Evolutionary conservation across 2,797 vertebrate species (phyloP).

Genomic region (Triplophysa bombifrons): DNA sequence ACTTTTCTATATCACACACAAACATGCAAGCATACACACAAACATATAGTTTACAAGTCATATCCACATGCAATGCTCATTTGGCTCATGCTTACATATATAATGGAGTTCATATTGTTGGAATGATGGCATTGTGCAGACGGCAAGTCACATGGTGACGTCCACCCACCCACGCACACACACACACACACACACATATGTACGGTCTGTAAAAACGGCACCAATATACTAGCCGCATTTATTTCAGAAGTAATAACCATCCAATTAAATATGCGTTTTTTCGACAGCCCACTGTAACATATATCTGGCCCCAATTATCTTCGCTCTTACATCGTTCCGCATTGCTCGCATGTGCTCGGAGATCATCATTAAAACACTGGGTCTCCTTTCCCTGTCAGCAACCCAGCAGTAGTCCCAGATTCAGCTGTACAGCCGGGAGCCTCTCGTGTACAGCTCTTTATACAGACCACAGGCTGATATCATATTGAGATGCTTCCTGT

Average conservation of each 20-base stretch:
- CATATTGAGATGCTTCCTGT: constrained; percentile 63
- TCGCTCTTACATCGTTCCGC: constrained; percentile 13
- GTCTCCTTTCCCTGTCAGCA: constrained; percentile 32
- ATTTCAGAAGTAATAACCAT: constrained; percentile 31
- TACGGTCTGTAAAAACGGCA: constrained; percentile 37
- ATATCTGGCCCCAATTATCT: constrained; percentile 25
- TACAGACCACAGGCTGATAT: constrained; percentile 70
- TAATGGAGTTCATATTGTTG: constrained; percentile 17
- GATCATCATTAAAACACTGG: constrained; percentile 47
- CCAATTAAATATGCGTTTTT: constrained; percentile 32
- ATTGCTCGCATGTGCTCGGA: constrained; percentile 13
- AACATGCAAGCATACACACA: constrained; percentile 30
- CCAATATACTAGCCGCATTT: not conserved
- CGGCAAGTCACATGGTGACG: not conserved
- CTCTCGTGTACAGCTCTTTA: constrained; percentile 63
- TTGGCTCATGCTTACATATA: constrained; percentile 3
- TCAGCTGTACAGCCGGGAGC: constrained; percentile 58
- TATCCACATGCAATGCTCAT: constrained; percentile 5
- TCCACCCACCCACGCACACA: constrained; percentile 10
- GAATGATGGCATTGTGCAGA: constrained; percentile 21
- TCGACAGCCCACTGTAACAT: not conserved
- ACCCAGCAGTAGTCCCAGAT: constrained; percentile 45
- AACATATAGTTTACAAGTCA: not conserved
- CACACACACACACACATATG: constrained; percentile 24
- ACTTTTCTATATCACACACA: constrained; percentile 11